Evolutionary conservation across 2,888 invertebrate species (phyloP).

Genomic region (Frankliniella fusca): DNA sequence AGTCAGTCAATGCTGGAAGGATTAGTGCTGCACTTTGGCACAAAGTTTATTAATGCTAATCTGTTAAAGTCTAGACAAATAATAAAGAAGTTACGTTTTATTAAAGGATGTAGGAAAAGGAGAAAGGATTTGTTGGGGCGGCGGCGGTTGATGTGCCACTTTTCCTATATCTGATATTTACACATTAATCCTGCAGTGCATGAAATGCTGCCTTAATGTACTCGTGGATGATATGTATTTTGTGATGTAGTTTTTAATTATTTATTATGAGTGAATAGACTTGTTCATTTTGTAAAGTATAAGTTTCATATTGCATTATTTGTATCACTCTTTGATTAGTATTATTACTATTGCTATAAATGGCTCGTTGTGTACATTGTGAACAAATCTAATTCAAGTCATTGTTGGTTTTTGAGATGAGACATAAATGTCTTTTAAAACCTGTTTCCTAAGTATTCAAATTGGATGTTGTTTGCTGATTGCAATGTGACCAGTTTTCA

Average conservation of each 20-base stretch:
- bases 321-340: constrained; percentile 5
- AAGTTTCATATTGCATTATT: constrained; percentile 1
- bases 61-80: neutral
- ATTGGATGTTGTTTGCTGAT: no score
- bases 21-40: constrained; percentile 1
- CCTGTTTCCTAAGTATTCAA: no score
- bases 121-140: neutral
- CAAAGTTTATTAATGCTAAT: neutral
- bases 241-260: constrained; percentile 7
- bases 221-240: constrained; percentile 15
- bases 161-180: neutral
- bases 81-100: no score
- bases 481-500: no score
- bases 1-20: neutral
- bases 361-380: neutral
- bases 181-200: neutral
- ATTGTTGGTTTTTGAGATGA: no score
- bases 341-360: neutral
- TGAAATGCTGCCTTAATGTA: constrained; percentile 8
- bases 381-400: no score
- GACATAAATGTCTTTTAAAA: no score
- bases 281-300: neutral
- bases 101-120: constrained; percentile 12
- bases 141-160: neutral
- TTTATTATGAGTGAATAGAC: constrained; percentile 23